Evolutionary conservation across 2,888 invertebrate genomes (phyloP).

Genomic region (Acanthacorydalis orientalis): DNA sequence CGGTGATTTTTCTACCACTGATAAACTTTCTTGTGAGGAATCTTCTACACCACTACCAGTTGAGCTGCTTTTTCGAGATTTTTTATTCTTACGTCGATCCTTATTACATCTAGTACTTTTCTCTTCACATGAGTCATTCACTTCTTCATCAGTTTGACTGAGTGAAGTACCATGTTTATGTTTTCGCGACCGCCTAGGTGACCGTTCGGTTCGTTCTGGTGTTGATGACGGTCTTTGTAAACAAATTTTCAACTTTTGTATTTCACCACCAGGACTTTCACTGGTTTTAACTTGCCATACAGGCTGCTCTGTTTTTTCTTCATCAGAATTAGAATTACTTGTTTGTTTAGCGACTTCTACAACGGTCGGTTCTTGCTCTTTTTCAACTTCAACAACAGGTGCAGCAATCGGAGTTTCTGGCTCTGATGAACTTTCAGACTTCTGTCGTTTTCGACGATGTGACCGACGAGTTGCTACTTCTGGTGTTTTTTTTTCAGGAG

Average conservation of each 20-base stretch:
- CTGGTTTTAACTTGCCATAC: slow-evolving; percentile 37
- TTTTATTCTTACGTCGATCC: slow-evolving; percentile 10
- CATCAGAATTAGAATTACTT: slow-evolving; percentile 10
- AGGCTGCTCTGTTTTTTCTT: slow-evolving; percentile 24
- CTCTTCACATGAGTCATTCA: slow-evolving; percentile 29
- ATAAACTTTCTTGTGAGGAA: slow-evolving; percentile 9
- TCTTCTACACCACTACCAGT: slow-evolving; percentile 3
- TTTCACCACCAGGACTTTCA: slow-evolving; percentile 35
- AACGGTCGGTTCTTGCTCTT: slow-evolving; percentile 7
- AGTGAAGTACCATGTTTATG: slow-evolving; percentile 25
- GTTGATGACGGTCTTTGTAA: slow-evolving; percentile 38
- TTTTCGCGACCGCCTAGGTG: slow-evolving; percentile 34
- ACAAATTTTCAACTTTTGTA: slow-evolving; percentile 46
- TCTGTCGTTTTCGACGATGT: slow-evolving; percentile 26
- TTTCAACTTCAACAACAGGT: slow-evolving; percentile 13
- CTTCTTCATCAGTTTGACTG: slow-evolving; percentile 33
- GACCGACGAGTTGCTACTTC: slow-evolving; percentile 25
- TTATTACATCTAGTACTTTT: slow-evolving; percentile 22
- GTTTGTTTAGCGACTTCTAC: slow-evolving; percentile 4
- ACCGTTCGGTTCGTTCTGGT: slow-evolving; percentile 33
- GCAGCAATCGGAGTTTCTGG: slow-evolving; percentile 16
- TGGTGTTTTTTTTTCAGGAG: slow-evolving; percentile 41
- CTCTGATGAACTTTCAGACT: slow-evolving; percentile 27
- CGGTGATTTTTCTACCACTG: slow-evolving; percentile 9
- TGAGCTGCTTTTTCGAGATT: slow-evolving; percentile 5